phyloP scores from a whole-genome alignment of 2,797 vertebrate genomes.

The Melanogrammus aeglefinus region DNA sequence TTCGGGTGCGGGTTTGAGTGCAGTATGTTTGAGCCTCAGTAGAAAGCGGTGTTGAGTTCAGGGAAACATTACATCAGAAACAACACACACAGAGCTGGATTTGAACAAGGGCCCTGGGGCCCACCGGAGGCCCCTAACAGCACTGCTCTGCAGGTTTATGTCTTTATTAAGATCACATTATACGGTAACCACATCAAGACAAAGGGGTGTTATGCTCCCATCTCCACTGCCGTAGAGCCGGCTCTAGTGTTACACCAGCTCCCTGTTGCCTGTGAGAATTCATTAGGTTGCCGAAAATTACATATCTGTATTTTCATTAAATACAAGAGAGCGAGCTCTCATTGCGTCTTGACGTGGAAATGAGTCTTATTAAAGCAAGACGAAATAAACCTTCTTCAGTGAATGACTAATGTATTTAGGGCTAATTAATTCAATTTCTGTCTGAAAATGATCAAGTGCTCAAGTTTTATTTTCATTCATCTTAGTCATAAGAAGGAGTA shows the following conservation, averaged over 20 bases:
- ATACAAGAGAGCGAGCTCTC: not conserved
- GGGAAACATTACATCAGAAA: not conserved
- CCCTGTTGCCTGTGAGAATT: not conserved
- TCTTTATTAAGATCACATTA: not conserved
- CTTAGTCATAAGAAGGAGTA: conserved; percentile 48
- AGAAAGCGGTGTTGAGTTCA: not conserved
- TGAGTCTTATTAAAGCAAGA: not conserved
- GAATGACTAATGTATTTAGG: conserved; percentile 8
- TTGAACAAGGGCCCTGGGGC: not conserved
- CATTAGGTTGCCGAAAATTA: not conserved
- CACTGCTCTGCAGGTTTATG: not conserved
- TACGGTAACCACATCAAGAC: conserved; percentile 4
- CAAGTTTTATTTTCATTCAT: conserved; percentile 64
- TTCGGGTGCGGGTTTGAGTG: too few species aligned
- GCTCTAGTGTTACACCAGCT: not conserved
- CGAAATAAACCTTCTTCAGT: conserved; percentile 16
- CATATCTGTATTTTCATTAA: not conserved
- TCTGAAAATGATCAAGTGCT: conserved; percentile 57
- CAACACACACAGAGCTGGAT: not conserved
- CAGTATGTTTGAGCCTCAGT: not conserved
- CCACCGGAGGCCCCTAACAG: not conserved
- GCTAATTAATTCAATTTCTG: conserved; percentile 55
- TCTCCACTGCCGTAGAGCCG: too few species aligned
- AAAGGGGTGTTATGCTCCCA: not conserved
- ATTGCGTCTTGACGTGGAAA: not conserved